Conservation (phyloP, 2,113 vertebrate species). For the Channa maculata region DNA sequence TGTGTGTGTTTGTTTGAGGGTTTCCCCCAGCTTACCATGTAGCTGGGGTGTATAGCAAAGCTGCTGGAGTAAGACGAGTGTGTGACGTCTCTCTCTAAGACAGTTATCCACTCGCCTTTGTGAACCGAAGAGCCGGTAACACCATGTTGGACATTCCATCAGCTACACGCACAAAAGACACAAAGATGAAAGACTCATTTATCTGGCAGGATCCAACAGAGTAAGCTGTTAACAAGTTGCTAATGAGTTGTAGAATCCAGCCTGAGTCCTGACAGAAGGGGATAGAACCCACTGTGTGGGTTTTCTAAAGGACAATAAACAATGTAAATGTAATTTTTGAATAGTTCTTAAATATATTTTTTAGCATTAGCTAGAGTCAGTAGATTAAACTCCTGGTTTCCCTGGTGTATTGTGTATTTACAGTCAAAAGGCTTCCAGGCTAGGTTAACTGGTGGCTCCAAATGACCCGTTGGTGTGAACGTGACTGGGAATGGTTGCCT, state of each 20-base stretch:
- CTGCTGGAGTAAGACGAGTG: constrained; percentile 46
- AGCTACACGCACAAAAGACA: constrained; percentile 23
- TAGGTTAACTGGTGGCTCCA: too few relatives aligned
- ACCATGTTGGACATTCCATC: constrained; percentile 55
- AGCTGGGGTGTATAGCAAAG: constrained; percentile 54
- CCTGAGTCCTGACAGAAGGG: background rate
- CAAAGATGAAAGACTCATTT: constrained; percentile 26
- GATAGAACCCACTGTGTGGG: background rate
- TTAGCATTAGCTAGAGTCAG: too few relatives aligned
- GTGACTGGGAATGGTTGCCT: too few relatives aligned
- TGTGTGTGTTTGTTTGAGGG: constrained; percentile 29
- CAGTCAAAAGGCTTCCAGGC: too few relatives aligned
- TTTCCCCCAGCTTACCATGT: constrained; percentile 62
- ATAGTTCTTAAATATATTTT: too few relatives aligned
- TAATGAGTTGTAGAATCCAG: background rate
- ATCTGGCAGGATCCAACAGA: constrained; percentile 30
- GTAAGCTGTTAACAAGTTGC: constrained; percentile 4
- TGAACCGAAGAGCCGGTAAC: constrained; percentile 55
- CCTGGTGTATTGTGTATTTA: too few relatives aligned
- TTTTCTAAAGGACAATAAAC: background rate
- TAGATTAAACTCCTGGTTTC: too few relatives aligned
- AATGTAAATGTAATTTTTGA: background rate
- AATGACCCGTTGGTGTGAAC: too few relatives aligned
- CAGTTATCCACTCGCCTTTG: constrained; percentile 30
- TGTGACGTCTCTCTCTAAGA: constrained; percentile 57